Evolutionary conservation across 2,888 invertebrate species (phyloP), one percentile per base, ranked within the genome.

Genomic region (Notodromas monacha): DNA sequence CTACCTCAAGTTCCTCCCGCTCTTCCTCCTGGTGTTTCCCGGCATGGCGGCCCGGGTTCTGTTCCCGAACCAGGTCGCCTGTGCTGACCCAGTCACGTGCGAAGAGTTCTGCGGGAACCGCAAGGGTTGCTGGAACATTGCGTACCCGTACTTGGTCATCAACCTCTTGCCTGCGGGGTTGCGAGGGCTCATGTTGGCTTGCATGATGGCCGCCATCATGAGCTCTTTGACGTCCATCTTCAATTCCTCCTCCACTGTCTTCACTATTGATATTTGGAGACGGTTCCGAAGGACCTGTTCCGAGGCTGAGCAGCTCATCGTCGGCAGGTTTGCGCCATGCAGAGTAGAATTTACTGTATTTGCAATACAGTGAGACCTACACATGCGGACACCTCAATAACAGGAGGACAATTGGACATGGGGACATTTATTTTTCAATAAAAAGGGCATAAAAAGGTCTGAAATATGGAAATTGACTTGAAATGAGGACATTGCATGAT

Each of bases 191-290:
- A 56, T 56, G 54, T 36, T 56, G 38, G 50, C 54, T 2, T 54
- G 53, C 5, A 56, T 55, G 54, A 43, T 56, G 43, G 52, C 54
- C 1, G 54, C 54, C 12, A 41, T 55, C 5, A 51, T 55, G 44
- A 52, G 52, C 16, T 52, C 52, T 3, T 39, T 55, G 30, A 54
- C 54, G 10, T 54, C 54, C 29, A 52, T 54, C 32, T 55, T 55
- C 42, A 54, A 55, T 44, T 48, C 48, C 35, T 46, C 49, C 36
- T 48, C 50, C 33, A 55, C 55, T 16, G 47, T 55, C 30, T 51
- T 55, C 40, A 55, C 54, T 11, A 51, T 55, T 38, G 55, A 55
- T 36, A 49, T 55, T 21, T 55, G 51, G 51, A 39, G 41, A 26
- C 36, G 49, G 16, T 40, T 53, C 26, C 37, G 52, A 5, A 42